Evolutionary conservation across 2,888 invertebrate species (phyloP), one percentile per base, ranked within the genome.

Genomic region (Apoderus coryli): DNA sequence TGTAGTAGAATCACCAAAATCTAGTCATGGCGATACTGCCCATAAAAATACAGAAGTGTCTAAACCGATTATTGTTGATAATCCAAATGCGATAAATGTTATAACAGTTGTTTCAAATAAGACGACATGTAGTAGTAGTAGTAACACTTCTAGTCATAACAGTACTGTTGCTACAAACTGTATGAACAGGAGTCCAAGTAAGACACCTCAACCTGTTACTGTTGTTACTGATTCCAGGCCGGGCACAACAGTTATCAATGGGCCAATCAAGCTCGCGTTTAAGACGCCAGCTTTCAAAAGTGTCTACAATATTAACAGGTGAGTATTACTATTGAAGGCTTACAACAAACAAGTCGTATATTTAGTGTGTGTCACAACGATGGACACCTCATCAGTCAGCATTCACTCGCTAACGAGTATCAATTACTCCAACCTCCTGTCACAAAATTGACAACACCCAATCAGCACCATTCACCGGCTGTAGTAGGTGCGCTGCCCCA

Each of bases 231-330:
- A 39, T 39, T 37, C 39, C 31, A 37, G 37, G 25, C 34, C 35
- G 30, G 39, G 38, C 23, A 45, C 62, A 14, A n/a, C n/a, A n/a
- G 63, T 63, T 30, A 64, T 65, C 32, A 64, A 64, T 41, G 63
- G 60, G 22, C 66, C 66, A 11, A 56, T 63, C 38, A 63, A 60
- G 47, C 46, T 60, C 31, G 59, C 58, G 29, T 58, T 57, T 44
- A 60, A 60, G 46, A 57, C 58, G 16, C 50, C 52, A 31, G 56
- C 53, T 33, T 60, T 59, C 42, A 59, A 56, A 47, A 54, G 50
- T 43, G 47, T 49, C 45, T 58, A 58, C 43, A 59, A 59, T 41
- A 59, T 60, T 40, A 47, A 53, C 39, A 50, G 56, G 55, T 55
- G 42, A 41, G 52, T 52, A 38, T 39, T 7, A 9, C 15, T 16